These are phyloP conservation scores for Coenonympha glycerion DNA, from an alignment of 2,888 invertebrate species.

Conservation along the genomic window DNA sequence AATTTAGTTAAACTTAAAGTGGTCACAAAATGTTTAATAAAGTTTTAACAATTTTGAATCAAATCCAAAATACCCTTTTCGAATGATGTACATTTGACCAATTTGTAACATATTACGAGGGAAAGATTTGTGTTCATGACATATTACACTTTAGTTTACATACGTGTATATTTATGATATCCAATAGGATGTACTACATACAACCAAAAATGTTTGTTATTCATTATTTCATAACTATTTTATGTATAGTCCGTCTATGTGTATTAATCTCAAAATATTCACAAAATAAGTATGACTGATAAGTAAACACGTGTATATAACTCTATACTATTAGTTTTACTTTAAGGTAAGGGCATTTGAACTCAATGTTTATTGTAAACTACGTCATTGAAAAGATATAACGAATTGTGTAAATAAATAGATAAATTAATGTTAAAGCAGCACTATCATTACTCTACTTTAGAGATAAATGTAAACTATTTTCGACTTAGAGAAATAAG, in stretches of 20 bases:
- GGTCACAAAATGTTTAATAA: neutral
- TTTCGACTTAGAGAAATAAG: too few species aligned
- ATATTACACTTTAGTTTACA: too few species aligned
- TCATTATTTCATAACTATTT: too few species aligned
- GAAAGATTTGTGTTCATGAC: neutral
- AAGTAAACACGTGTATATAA: slow-evolving; percentile 2
- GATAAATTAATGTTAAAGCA: neutral
- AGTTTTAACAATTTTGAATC: neutral
- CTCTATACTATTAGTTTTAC: neutral
- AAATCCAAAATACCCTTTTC: neutral
- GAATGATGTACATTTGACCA: slow-evolving; percentile 10
- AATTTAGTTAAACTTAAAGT: neutral
- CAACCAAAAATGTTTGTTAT: too few species aligned
- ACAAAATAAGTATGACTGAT: slow-evolving; percentile 3
- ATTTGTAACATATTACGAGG: slow-evolving; percentile 3
- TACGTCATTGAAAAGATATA: neutral
- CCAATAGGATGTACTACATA: too few species aligned
- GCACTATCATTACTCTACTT: neutral
- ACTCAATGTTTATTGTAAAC: neutral
- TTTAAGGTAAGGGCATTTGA: neutral
- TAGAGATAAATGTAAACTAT: neutral
- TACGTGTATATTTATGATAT: too few species aligned
- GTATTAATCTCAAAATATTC: too few species aligned
- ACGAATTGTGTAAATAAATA: slow-evolving; percentile 6
- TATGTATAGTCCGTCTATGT: too few species aligned